Percentiles rank a stretch among this genome's conserved stretches.
Evolutionary conservation across 2,797 vertebrate genomes (phyloP).

Genomic region (Distichodus sexfasciatus): DNA sequence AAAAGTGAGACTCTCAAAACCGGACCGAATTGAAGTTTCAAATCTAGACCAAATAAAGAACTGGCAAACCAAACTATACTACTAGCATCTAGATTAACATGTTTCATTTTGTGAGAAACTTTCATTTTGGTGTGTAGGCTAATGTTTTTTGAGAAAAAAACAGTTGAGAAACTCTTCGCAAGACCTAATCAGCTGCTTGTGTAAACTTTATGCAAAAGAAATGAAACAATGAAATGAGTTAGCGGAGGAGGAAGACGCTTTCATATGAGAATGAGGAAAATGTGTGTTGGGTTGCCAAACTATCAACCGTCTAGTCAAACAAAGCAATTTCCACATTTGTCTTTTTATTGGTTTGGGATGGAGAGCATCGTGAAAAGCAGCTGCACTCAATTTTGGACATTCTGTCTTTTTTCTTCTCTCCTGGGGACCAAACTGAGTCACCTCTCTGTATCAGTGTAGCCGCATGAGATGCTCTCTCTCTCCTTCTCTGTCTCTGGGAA

Average conservation of each 20-base stretch:
- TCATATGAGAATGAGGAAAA: slow-evolving; percentile 6
- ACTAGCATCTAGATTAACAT: too few species aligned
- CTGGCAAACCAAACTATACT: too few species aligned
- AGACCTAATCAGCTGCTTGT: not conserved
- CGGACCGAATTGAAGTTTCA: too few species aligned
- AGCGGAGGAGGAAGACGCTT: not conserved
- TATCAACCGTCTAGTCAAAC: slow-evolving; percentile 54
- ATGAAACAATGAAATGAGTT: not conserved
- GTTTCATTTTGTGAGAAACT: too few species aligned
- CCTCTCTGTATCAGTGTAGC: slow-evolving; percentile 47
- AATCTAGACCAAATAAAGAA: too few species aligned
- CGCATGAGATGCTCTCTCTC: slow-evolving; percentile 23
- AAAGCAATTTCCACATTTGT: slow-evolving; percentile 50
- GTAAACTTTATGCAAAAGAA: slow-evolving; percentile 5
- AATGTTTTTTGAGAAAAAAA: too few species aligned
- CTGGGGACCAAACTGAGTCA: slow-evolving; percentile 54
- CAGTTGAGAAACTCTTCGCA: too few species aligned
- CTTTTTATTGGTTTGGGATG: slow-evolving; percentile 34
- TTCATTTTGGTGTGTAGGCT: too few species aligned
- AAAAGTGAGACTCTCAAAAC: too few species aligned
- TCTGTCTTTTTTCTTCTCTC: slow-evolving; percentile 51
- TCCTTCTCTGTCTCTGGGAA: slow-evolving; percentile 21
- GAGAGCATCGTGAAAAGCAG: slow-evolving; percentile 36
- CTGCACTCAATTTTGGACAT: slow-evolving; percentile 53
- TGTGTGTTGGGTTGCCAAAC: slow-evolving; percentile 41